Evolutionary conservation across 2,888 invertebrate genomes (phyloP).

Genomic region (Syrista parreyssii): DNA sequence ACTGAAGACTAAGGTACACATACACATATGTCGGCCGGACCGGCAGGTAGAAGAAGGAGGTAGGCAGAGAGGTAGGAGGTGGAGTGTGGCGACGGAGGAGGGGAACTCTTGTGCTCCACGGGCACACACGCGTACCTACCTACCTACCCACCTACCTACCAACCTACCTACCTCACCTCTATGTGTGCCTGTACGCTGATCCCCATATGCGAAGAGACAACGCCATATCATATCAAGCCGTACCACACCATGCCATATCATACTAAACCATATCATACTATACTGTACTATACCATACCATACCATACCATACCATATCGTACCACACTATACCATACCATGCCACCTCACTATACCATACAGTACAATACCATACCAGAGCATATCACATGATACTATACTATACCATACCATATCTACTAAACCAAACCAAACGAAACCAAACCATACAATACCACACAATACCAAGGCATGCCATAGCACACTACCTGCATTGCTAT

Average conservation of each 20-base stretch:
- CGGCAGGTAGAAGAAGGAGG: conserved; percentile 54
- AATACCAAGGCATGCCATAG: neutral
- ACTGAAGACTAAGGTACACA: conserved; percentile 65
- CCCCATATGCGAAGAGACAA: conserved; percentile 42
- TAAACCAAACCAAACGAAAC: neutral
- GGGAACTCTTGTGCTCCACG: conserved; percentile 44
- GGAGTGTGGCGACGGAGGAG: conserved; percentile 20
- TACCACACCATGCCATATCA: conserved; percentile 21
- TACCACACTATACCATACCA: conserved; percentile 46
- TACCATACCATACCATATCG: conserved; percentile 9
- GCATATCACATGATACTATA: neutral
- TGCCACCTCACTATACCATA: conserved; percentile 46
- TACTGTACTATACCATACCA: conserved; percentile 5
- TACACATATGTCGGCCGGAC: conserved; percentile 59
- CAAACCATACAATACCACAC: neutral
- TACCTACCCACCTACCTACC: conserved; percentile 23
- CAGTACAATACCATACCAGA: conserved; percentile 19
- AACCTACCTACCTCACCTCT: conserved; percentile 13
- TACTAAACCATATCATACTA: neutral
- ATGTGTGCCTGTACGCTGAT: conserved; percentile 23
- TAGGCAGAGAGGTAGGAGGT: conserved; percentile 36
- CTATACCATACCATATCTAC: neutral
- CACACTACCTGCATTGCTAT: neutral
- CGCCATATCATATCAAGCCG: conserved; percentile 16
- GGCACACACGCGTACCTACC: conserved; percentile 37